Evolutionary conservation across 2,113 vertebrate species (phyloP), one percentile per base, ranked within the genome.

Genomic region (Nyctereutes procyonoides): DNA sequence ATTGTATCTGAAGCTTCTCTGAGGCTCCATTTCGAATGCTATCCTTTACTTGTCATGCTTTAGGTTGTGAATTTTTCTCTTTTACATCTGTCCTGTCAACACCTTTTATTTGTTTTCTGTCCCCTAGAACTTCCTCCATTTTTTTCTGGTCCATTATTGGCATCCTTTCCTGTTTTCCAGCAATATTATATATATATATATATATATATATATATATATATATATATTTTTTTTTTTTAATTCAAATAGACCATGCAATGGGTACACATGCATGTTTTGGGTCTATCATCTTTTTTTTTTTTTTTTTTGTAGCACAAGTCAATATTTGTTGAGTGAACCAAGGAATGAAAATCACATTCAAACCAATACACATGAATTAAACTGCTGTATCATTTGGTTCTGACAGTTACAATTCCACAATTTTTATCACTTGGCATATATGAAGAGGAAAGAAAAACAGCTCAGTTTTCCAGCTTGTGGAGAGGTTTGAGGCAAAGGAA

Each of bases 291-390:
- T n/a, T n/a, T n/a, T n/a, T n/a, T n/a, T n/a, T n/a, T n/a, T n/a
- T n/a, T n/a, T n/a, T n/a, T n/a, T n/a, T n/a, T 7, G 7, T 43
- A 11, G 48, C 67, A 53, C 3, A 80, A 35, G 28, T 20, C 1
- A 8, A n/a, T 32, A 14, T 63, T 71, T 71, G 43, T 51, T 83
- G 65, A 77, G 12, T 32, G 38, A 82, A 65, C 58, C n/a, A 65
- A 94, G 84, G 43, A 92, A 76, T n/a, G n/a, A 91, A 96, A 92
- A 86, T 76, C 73, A 71, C 14, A 89, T 73, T 69, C 71, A 53
- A 88, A 89, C 77, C 74, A 69, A 92, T 24, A 81, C 35, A 35
- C 7, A 0, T 22, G 56, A 53, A 90, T 88, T 51, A 51, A 87
- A 92, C 60, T 60, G 16, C 20, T 48, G 26, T 51, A 51, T 67